A percentile compares a stretch with the other conserved stretches of the same genome.
phyloP scores from a whole-genome alignment of 2,888 invertebrate genomes.

The Polylopha cassiicola region DNA sequence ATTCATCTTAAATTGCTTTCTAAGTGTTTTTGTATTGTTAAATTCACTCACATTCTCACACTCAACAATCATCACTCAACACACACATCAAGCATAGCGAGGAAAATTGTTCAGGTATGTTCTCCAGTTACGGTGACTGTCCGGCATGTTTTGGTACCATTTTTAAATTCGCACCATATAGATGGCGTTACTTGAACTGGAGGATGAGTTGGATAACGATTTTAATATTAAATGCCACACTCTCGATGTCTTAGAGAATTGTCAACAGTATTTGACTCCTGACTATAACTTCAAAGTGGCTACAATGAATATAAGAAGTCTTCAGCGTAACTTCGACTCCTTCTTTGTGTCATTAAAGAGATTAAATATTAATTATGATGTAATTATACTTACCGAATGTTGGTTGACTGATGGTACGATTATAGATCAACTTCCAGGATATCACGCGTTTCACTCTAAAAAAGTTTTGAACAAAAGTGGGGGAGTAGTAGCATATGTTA shows the following conservation, averaged over 20 bases:
- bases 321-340: background rate
- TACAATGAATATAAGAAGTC: constrained; percentile 1
- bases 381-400: constrained; percentile 1
- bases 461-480: background rate
- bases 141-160: background rate
- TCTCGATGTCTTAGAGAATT: background rate
- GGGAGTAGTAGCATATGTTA: background rate
- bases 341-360: background rate
- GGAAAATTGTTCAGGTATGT: background rate
- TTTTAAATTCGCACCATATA: background rate
- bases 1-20: too few species aligned
- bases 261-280: background rate
- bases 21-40: background rate
- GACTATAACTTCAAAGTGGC: constrained; percentile 1
- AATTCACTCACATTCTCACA: background rate
- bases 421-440: constrained; percentile 1
- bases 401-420: background rate
- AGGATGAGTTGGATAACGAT: background rate
- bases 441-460: background rate
- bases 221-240: background rate
- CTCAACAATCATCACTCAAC: background rate
- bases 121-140: background rate
- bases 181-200: constrained; percentile 2
- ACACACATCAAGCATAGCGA: background rate
- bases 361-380: background rate